Percentiles rank a stretch among this genome's conserved stretches.
phyloP scores from a whole-genome alignment of 2,113 vertebrate genomes.

The Neoarius graeffei region DNA sequence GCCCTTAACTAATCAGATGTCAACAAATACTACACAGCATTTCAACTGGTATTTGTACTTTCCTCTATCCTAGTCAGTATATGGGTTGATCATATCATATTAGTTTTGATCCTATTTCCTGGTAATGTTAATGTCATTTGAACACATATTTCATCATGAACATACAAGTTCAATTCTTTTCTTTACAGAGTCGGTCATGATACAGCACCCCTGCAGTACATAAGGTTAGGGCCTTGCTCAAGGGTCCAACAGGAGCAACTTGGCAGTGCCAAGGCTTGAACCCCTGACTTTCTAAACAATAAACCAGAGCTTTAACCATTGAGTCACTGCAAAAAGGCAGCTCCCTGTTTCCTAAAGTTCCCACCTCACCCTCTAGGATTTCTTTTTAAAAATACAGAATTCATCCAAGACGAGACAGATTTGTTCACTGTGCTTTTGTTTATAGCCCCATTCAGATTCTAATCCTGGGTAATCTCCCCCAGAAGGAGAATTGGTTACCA shows the following conservation, averaged over 20 bases:
- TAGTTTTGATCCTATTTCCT: not conserved
- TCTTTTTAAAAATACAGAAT: constrained; percentile 1
- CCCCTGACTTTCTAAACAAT: not conserved
- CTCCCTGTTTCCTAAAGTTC: not conserved
- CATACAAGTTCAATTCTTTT: not conserved
- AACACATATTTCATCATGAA: not conserved
- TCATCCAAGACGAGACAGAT: not conserved
- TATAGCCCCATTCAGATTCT: not conserved
- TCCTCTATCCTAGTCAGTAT: no score
- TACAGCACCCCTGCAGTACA: not conserved
- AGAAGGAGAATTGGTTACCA: not conserved
- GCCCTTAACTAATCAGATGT: not conserved
- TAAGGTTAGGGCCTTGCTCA: not conserved
- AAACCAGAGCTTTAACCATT: not conserved
- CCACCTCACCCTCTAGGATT: not conserved
- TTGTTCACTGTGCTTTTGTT: not conserved
- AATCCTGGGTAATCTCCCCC: not conserved
- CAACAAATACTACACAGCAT: not conserved
- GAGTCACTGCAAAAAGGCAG: not conserved
- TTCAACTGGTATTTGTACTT: not conserved
- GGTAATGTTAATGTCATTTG: not conserved
- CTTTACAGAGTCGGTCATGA: not conserved
- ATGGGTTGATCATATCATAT: no score
- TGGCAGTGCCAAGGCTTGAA: not conserved
- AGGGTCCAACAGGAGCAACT: not conserved